phyloP scores from a whole-genome alignment of 1,140 invertebrate genomes.

The Gryon sp. region DNA sequence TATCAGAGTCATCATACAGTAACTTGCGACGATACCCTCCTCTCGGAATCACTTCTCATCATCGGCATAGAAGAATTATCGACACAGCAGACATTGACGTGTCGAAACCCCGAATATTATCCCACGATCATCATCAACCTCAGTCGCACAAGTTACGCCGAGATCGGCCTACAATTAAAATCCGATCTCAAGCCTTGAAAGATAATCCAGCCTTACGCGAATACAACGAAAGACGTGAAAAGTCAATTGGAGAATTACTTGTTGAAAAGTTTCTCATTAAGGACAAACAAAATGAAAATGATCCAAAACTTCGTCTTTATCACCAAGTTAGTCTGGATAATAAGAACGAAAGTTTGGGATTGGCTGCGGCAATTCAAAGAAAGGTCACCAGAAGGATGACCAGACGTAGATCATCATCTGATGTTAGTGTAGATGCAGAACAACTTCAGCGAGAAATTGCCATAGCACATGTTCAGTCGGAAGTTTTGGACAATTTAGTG shows the following conservation, averaged over 20 bases:
- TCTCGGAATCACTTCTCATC: conserved; percentile 39
- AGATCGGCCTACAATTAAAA: conserved; percentile 73
- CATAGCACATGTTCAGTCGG: conserved; percentile 74
- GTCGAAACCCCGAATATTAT: conserved; percentile 80
- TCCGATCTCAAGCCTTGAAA: conserved; percentile 77
- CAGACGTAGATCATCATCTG: conserved; percentile 71
- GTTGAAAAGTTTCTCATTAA: conserved; percentile 87
- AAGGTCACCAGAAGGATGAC: conserved; percentile 73
- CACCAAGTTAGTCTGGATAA: conserved; percentile 64
- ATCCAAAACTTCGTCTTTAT: conserved; percentile 61
- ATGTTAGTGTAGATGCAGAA: conserved; percentile 71
- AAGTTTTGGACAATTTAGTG: conserved; percentile 76
- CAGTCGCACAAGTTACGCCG: conserved; percentile 67
- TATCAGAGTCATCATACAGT: conserved; percentile 82
- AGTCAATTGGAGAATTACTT: conserved; percentile 85
- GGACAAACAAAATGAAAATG: conserved; percentile 80
- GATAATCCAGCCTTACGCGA: conserved; percentile 77
- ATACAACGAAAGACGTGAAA: conserved; percentile 77
- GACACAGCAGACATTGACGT: conserved; percentile 92
- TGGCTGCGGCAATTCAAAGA: conserved; percentile 62
- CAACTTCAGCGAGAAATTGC: conserved; percentile 70
- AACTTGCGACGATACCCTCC: conserved; percentile 67
- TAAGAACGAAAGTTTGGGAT: conserved; percentile 9
- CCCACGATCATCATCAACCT: conserved; percentile 55
- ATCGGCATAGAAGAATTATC: conserved; percentile 82